Evolutionary conservation across 2,888 invertebrate species (phyloP).

Genomic region (Lepidocyrtoides sp.): DNA sequence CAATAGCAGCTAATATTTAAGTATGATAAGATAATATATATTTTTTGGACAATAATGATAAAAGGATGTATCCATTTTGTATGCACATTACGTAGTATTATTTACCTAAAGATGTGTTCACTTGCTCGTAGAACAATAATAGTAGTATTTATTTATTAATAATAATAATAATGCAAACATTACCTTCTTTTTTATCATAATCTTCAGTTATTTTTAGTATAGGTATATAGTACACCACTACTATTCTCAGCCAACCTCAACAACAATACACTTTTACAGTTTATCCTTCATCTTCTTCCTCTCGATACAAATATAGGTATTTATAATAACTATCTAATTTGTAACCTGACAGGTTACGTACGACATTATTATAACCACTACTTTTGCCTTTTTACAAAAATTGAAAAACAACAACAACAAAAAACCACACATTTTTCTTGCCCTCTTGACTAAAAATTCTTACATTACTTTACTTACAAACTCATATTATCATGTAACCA

Average conservation of each 20-base stretch:
- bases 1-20: conserved; percentile 18
- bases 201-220: conserved; percentile 15
- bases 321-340: background rate
- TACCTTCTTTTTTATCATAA: background rate
- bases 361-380: background rate
- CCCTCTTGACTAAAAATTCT: background rate
- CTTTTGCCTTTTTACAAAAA: background rate
- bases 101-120: conserved; percentile 21
- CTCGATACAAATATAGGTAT: too few species aligned
- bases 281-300: background rate
- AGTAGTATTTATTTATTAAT: background rate
- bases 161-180: conserved; percentile 31
- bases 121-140: background rate
- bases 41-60: conserved; percentile 40
- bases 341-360: conserved; percentile 28
- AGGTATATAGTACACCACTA: background rate
- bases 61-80: conserved; percentile 26
- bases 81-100: background rate
- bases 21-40: conserved; percentile 33
- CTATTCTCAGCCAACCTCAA: background rate
- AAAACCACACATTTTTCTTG: background rate
- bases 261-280: background rate
- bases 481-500: background rate
- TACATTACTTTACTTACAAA: background rate
- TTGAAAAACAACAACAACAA: conserved; percentile 20